Conservation (phyloP, 2,888 invertebrate species). For the Phorcus lineatus region DNA sequence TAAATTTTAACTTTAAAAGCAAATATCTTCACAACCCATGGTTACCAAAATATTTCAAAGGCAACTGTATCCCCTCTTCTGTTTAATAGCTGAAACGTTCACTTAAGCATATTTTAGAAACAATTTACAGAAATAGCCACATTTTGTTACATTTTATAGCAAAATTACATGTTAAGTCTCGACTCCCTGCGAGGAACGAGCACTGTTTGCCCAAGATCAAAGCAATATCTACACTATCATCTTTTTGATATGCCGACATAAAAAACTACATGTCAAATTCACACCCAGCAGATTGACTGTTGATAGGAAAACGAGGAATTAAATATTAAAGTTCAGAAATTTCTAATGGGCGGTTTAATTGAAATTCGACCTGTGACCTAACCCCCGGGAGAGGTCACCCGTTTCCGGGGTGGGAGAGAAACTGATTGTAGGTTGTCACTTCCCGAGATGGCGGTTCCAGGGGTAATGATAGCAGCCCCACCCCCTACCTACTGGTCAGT, state of each 20-base stretch:
- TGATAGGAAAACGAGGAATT: background rate
- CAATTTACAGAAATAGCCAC: no score
- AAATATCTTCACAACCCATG: no score
- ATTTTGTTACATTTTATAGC: no score
- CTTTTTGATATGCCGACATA: conserved; percentile 1
- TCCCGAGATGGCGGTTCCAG: background rate
- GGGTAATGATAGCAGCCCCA: background rate
- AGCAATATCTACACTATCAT: background rate
- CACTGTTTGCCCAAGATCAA: no score
- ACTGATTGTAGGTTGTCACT: background rate
- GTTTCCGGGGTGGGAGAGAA: background rate
- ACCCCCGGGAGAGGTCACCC: background rate
- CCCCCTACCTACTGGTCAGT: background rate
- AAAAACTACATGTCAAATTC: background rate
- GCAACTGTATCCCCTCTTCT: no score
- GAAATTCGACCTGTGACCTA: background rate
- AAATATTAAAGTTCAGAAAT: background rate
- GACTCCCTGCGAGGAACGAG: no score
- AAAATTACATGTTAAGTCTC: no score
- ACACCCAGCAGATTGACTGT: background rate
- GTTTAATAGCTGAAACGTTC: no score
- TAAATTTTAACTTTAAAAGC: no score
- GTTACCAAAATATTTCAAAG: no score
- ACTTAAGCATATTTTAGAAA: no score
- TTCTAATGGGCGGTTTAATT: background rate